Evolutionary conservation across 2,797 vertebrate genomes (phyloP).

Genomic region (Zalophus californianus): DNA sequence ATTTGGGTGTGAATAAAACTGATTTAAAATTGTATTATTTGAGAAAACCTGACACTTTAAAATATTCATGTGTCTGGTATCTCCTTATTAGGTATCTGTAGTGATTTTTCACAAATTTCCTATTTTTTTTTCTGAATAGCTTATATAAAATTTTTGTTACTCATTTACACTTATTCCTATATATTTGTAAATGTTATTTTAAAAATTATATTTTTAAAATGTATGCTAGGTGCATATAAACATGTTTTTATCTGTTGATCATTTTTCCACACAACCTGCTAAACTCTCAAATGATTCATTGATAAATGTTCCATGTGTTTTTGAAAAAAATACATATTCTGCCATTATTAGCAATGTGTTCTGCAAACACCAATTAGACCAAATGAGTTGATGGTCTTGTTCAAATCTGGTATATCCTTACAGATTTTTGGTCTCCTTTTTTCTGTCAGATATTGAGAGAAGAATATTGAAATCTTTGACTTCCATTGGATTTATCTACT

Average conservation of each 20-base stretch:
- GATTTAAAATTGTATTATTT: background rate
- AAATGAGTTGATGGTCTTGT: background rate
- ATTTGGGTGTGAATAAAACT: background rate
- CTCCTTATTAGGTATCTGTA: background rate
- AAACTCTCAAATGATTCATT: constrained; percentile 34
- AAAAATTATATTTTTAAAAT: background rate
- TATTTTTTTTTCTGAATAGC: background rate
- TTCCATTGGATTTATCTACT: background rate
- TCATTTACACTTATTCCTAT: background rate
- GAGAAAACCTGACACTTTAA: background rate
- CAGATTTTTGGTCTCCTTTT: background rate
- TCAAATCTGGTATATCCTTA: background rate
- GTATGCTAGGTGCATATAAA: background rate
- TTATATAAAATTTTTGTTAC: background rate
- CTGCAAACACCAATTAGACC: background rate
- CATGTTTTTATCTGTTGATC: background rate
- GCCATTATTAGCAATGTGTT: background rate
- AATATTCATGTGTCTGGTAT: background rate
- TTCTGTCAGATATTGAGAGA: background rate
- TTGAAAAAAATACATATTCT: background rate
- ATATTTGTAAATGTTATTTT: background rate
- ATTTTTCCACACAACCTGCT: background rate
- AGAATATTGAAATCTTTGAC: background rate
- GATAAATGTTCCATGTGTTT: background rate
- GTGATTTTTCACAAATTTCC: background rate